phyloP scores from a whole-genome alignment of 1,140 invertebrate genomes.

The Gonioctena quinquepunctata region DNA sequence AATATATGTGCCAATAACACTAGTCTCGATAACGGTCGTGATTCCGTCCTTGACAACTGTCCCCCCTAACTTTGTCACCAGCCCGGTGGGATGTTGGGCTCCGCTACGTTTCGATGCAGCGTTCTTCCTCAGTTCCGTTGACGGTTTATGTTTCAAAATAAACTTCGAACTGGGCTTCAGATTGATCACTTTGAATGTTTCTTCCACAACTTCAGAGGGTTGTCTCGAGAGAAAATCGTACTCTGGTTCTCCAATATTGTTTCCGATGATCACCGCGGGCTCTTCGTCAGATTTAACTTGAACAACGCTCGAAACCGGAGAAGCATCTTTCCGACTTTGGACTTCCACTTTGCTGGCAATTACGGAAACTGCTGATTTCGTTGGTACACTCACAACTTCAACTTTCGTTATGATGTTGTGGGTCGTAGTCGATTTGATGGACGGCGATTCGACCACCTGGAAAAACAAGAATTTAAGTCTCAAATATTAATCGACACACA shows the following conservation, averaged over 20 bases:
- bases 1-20: slow-evolving; percentile 85
- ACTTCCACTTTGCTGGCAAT: slow-evolving; percentile 61
- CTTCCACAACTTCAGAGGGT: slow-evolving; percentile 69
- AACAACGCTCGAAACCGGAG: slow-evolving; percentile 56
- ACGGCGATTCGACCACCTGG: slow-evolving; percentile 40
- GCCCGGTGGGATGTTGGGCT: slow-evolving; percentile 69
- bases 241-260: slow-evolving; percentile 75
- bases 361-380: slow-evolving; percentile 37
- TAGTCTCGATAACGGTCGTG: slow-evolving; percentile 85
- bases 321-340: slow-evolving; percentile 37
- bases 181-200: slow-evolving; percentile 59
- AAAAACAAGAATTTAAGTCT: too few species aligned
- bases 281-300: slow-evolving; percentile 57
- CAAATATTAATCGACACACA: too few species aligned
- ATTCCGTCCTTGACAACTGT: slow-evolving; percentile 81
- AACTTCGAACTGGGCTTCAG: slow-evolving; percentile 55
- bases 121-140: slow-evolving; percentile 56
- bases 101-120: slow-evolving; percentile 58
- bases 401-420: slow-evolving; percentile 62
- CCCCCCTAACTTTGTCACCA: slow-evolving; percentile 80
- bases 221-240: slow-evolving; percentile 82
- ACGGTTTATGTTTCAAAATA: slow-evolving; percentile 60
- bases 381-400: slow-evolving; percentile 59
- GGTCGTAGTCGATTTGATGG: slow-evolving; percentile 47
- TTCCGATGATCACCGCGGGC: slow-evolving; percentile 59